Conservation (phyloP, 30 jellyfish, hydroid and myxozoan species). For the Aurelia coerulea region DNA sequence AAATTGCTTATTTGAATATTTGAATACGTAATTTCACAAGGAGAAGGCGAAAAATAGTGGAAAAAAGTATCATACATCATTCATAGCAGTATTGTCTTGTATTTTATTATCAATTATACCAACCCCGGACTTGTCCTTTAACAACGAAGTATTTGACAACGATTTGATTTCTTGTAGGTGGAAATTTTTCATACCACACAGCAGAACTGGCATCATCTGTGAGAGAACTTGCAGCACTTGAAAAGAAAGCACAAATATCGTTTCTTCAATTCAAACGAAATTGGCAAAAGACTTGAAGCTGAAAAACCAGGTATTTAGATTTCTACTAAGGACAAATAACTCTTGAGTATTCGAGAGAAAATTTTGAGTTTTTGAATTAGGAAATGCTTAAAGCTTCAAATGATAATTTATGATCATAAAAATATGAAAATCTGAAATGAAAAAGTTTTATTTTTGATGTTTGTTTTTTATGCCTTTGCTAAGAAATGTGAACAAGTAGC, state of each 20-base stretch:
- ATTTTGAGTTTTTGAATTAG: neutral
- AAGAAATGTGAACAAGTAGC: too few relatives aligned
- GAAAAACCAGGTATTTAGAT: neutral
- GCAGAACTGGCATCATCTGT: constrained; percentile 93
- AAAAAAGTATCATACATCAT: too few relatives aligned
- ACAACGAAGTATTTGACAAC: too few relatives aligned
- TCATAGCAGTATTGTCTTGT: too few relatives aligned
- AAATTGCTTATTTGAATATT: too few relatives aligned
- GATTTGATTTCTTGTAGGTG: constrained; percentile 43
- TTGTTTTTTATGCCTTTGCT: too few relatives aligned
- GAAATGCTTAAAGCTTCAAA: neutral
- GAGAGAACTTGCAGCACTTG: constrained; percentile 86
- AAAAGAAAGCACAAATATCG: constrained; percentile 89
- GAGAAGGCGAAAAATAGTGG: too few relatives aligned
- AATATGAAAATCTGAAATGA: neutral
- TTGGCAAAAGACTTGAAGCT: constrained; percentile 71
- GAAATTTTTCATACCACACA: constrained; percentile 77
- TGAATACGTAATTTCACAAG: too few relatives aligned
- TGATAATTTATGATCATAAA: neutral
- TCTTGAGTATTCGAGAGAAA: neutral
- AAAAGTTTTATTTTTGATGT: too few relatives aligned
- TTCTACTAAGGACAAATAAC: neutral
- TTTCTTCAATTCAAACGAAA: constrained; percentile 61
- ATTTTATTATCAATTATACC: too few relatives aligned
- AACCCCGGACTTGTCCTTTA: too few relatives aligned